Base-by-base conservation (phyloP, 2,888 invertebrate species). In the Caenorhabditis sp. region DNA sequence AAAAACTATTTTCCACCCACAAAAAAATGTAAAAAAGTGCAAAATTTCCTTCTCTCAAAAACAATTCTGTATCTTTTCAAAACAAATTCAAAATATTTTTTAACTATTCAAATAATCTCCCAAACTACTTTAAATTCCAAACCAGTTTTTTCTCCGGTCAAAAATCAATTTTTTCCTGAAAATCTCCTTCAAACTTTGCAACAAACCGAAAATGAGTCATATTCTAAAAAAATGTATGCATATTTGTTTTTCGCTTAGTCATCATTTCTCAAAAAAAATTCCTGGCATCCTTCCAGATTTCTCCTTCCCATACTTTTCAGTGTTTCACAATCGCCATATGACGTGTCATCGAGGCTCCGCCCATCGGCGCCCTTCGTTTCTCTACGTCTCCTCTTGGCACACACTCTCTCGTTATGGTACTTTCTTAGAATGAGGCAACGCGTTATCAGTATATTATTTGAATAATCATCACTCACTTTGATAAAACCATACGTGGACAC, bases 371-470 rank as follows among this genome's bases (percentile, higher is more conserved):
- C 3, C 5, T 43, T 4, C 17, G 17, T 43, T 43, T 43, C 43
- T 43, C 43, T 43, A 14, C 43, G 43, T 52, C 52, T 23, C 20
- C 21, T n/a, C 21, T 4, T 21, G 3, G 3, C 1, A 1, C 52
- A 21, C 23, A 21, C 52, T 52, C 20, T 52, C 52, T 52, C 52
- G 10, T n/a, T n/a, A 4, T 10, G 1, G 5, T 23, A 20, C 20
- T 23, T 52, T 52, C 52, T 52, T 52, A 52, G 52, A 52, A 52
- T 7, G 52, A 8, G 21, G 2, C 36, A n/a, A n/a, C n/a, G n/a
- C n/a, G n/a, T 59, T 38, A 59, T 59, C 43, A 59, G 59, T 25
- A 3, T 43, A 43, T 2, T 43, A 43, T 43, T 43, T 43, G 43
- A 43, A 43, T 43, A 43, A 43, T 43, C 43, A 43, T 43, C 10